Percentiles rank a stretch among this genome's conserved stretches.
Evolutionary conservation across 2,888 invertebrate species (phyloP).

Genomic region (Drosophila kuntzei): DNA sequence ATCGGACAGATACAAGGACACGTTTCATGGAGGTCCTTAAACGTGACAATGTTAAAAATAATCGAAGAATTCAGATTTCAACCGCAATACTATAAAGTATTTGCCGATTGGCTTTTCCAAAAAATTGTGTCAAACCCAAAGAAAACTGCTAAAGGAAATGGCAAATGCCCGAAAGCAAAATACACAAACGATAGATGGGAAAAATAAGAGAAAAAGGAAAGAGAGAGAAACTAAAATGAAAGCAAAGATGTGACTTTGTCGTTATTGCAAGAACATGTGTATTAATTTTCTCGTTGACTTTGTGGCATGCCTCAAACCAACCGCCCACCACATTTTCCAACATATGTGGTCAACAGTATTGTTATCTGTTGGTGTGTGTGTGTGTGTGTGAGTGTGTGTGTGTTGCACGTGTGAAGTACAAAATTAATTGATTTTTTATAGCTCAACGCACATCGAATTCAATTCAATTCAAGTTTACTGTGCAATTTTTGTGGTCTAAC

Average conservation of each 20-base stretch:
- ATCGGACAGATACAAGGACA: conserved; percentile 44
- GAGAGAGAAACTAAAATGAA: conserved; percentile 5
- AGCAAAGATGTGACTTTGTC: conserved; percentile 21
- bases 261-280: conserved; percentile 70
- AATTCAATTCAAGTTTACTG: conserved; percentile 50
- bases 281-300: conserved; percentile 67
- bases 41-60: conserved; percentile 59
- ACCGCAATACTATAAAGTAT: conserved; percentile 28
- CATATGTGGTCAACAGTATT: conserved; percentile 52
- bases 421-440: conserved; percentile 76
- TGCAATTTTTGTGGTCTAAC: conserved; percentile 24
- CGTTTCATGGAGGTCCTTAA: conserved; percentile 53
- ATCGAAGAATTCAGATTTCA: conserved; percentile 31
- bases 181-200: conserved; percentile 12
- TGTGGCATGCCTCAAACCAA: conserved; percentile 48
- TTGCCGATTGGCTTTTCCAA: conserved; percentile 45
- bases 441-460: conserved; percentile 48
- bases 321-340: conserved; percentile 39
- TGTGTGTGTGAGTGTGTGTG: neutral
- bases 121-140: conserved; percentile 56
- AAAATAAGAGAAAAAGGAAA: neutral
- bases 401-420: conserved; percentile 58
- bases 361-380: conserved; percentile 2
- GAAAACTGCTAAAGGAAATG: conserved; percentile 22
- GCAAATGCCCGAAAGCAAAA: conserved; percentile 23